Percentiles rank a stretch among this genome's conserved stretches.
These are phyloP conservation scores for Vireo altiloquus DNA, from an alignment of 2,113 vertebrate species.

Conservation along the genomic window DNA sequence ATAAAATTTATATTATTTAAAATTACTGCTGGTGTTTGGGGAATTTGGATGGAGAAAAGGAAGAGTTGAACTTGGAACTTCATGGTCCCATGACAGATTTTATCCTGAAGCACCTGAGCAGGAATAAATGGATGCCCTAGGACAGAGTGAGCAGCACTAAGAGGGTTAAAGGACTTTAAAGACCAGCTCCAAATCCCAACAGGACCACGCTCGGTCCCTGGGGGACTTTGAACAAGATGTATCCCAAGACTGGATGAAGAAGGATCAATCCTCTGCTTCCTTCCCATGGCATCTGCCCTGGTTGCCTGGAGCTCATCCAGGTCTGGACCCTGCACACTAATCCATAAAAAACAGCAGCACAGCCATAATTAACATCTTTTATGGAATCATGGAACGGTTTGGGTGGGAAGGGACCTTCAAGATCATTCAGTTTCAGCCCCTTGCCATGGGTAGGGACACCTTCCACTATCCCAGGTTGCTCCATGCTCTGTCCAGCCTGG, in stretches of 20 bases:
- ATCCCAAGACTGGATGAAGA: neutral
- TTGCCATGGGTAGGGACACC: neutral
- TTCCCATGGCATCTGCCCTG: fast-evolving
- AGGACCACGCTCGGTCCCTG: fast-evolving
- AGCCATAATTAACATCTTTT: neutral
- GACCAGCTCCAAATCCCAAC: fast-evolving
- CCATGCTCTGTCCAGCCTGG: fast-evolving
- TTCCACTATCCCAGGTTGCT: neutral
- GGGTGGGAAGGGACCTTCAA: neutral
- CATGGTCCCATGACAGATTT: fast-evolving
- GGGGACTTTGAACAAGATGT: fast-evolving
- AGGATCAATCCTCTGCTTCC: neutral
- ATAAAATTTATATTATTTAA: neutral
- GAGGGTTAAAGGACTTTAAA: neutral
- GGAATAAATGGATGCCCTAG: neutral
- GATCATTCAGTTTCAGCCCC: neutral
- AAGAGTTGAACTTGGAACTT: neutral
- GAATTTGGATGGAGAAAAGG: neutral
- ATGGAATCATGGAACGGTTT: neutral
- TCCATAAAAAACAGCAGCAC: neutral
- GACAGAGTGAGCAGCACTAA: neutral
- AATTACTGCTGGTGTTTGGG: neutral
- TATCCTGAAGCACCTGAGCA: neutral
- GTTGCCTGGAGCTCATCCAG: fast-evolving
- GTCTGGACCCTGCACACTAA: fast-evolving